phyloP scores from a whole-genome alignment of 2,888 invertebrate genomes.

The Pandemis cinnamomeana region DNA sequence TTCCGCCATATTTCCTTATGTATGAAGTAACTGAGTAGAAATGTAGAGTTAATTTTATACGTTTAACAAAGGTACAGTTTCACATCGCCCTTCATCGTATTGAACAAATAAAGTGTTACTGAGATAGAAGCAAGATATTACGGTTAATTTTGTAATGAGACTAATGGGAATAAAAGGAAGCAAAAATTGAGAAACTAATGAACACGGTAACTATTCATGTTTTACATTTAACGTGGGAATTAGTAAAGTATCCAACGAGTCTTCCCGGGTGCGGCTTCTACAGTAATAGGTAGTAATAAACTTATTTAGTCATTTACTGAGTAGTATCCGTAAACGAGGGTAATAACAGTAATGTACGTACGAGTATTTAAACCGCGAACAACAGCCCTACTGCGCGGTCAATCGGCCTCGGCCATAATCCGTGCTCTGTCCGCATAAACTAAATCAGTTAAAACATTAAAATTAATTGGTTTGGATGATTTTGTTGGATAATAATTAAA shows the following conservation, averaged over 20 bases:
- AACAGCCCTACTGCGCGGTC: not conserved
- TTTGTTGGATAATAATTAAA: conserved; percentile 1
- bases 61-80: not conserved
- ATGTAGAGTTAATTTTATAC: not conserved
- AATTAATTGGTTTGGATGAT: not conserved
- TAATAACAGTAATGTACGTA: not conserved
- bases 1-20: not conserved
- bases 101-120: too few relatives aligned
- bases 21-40: not conserved
- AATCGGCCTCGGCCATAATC: conserved; percentile 7
- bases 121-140: too few relatives aligned
- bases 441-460: conserved; percentile 19
- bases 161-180: too few relatives aligned
- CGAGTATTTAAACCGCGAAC: not conserved
- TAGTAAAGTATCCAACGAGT: not conserved
- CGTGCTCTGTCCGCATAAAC: conserved; percentile 15
- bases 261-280: not conserved
- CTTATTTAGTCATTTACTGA: not conserved
- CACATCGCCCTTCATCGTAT: too few relatives aligned
- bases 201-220: not conserved
- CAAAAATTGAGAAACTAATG: not conserved
- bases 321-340: not conserved
- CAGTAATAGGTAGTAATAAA: not conserved
- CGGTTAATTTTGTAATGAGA: too few relatives aligned
- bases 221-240: not conserved